A percentile compares a stretch with the other conserved stretches of the same genome.
Conservation (phyloP, 2,888 invertebrate genomes). For the Rotaria sp. region DNA sequence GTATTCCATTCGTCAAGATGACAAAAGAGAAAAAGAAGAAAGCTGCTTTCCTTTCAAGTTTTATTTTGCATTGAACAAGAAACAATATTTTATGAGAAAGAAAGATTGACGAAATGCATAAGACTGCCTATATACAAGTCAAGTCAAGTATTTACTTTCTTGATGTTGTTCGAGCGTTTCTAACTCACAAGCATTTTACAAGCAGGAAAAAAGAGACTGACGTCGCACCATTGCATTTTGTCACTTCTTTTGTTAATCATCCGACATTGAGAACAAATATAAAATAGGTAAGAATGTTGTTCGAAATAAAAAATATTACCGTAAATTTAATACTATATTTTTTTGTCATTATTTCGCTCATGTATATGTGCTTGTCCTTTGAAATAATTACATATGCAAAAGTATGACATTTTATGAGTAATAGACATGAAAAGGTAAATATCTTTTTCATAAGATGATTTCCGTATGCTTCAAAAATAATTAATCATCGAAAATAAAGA, state of each 20-base stretch:
- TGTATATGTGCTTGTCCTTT: no score
- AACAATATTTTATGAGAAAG: not conserved
- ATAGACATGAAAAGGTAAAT: no score
- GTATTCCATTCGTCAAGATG: not conserved
- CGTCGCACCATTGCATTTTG: not conserved
- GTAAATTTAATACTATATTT: not conserved
- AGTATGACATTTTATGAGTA: not conserved
- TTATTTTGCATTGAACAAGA: not conserved
- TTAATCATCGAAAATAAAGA: no score
- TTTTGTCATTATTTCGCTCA: not conserved
- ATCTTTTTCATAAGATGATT: not conserved
- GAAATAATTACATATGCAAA: no score
- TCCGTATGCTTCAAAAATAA: not conserved
- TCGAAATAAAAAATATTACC: not conserved
- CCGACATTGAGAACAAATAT: not conserved
- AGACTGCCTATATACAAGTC: not conserved
- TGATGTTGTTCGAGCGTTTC: not conserved
- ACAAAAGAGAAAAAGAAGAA: not conserved
- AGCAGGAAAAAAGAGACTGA: not conserved
- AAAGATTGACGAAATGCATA: not conserved
- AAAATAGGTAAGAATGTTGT: slow-evolving; percentile 1
- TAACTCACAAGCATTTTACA: not conserved
- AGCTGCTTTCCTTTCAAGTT: not conserved
- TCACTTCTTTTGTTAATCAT: not conserved
- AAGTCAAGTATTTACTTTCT: no score